Evolutionary conservation across 2,113 vertebrate genomes (phyloP), one percentile per base, ranked within the genome.

Genomic region (Protobothrops flavoviridis): DNA sequence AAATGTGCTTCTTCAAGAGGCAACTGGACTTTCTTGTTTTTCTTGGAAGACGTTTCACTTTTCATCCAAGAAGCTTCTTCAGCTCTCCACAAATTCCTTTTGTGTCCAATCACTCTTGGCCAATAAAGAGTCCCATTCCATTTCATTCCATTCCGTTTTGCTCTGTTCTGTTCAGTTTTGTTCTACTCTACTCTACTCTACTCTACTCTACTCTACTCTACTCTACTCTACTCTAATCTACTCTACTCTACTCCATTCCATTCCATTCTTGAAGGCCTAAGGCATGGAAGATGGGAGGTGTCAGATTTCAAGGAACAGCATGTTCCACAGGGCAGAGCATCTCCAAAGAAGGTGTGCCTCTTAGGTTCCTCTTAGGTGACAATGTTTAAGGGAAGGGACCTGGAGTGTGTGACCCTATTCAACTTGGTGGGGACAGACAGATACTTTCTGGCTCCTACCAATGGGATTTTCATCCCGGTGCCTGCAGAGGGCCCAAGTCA

Each of bases 401-500:
- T 6, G 12, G 64, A 15, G 1, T 0, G 0, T 74, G 64, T 15
- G 0, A 74, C 15, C 13, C 2, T 39, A 81, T 39, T 20, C 33
- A 39, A 20, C 15, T 5, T 81, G 15, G 15, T 39, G 33, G 33
- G 33, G 69, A 39, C 5, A 33, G 33, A 33, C 33, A 81, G 69
- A 39, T 17, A 20, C 33, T 15, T 39, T 20, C n/a, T 39, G 69
- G 33, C 1, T 56, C 55, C 17, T 56, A 20, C 17, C 3, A 39
- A 17, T 9, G 9, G 1, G 43, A 50, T 17, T 21, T 5, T 20
- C 53, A 89, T 90, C 87, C 94, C 92, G 0, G 20, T 50, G 64
- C 91, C 93, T 48, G 69, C 1, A 53, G 90, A 94, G 74, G 94
- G 90, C 94, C 95, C 89, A 0, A 56, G 91, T 92, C 93, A 90